These are phyloP conservation scores for Bombus sylvicola DNA, from an alignment of 1,140 invertebrate species.

Conservation along the genomic window DNA sequence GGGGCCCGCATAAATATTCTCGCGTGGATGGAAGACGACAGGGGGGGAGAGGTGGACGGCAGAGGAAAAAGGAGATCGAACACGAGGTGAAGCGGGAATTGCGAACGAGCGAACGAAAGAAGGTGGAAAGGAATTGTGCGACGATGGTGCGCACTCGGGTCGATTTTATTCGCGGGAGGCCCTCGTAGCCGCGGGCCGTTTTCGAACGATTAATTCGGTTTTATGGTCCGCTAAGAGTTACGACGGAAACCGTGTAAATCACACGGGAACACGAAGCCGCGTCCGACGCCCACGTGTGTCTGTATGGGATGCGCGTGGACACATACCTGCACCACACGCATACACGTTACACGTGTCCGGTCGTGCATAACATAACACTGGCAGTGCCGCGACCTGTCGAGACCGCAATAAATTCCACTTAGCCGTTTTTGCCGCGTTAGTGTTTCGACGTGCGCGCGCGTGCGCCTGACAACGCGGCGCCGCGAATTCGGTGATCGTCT, in stretches of 20 bases:
- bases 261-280: constrained; percentile 21
- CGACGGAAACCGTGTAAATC: constrained; percentile 62
- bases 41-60: background rate
- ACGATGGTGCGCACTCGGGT: background rate
- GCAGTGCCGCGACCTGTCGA: constrained; percentile 60
- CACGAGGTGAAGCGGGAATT: background rate
- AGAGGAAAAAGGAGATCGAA: constrained; percentile 34
- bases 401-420: constrained; percentile 69
- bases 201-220: constrained; percentile 64
- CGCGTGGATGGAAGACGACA: constrained; percentile 9
- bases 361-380: constrained; percentile 55
- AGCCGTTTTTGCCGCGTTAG: constrained; percentile 55
- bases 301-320: constrained; percentile 4
- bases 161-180: constrained; percentile 58
- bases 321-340: constrained; percentile 11
- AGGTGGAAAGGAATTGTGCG: background rate
- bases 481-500: background rate
- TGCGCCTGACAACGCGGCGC: constrained; percentile 3
- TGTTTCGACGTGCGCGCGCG: constrained; percentile 46
- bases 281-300: constrained; percentile 48
- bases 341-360: constrained; percentile 11
- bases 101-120: background rate
- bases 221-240: constrained; percentile 57
- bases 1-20: constrained; percentile 51
- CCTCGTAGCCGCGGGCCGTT: constrained; percentile 40